Base-by-base conservation (phyloP, 1,140 invertebrate genomes). In the Brachionus manjavacas region DNA sequence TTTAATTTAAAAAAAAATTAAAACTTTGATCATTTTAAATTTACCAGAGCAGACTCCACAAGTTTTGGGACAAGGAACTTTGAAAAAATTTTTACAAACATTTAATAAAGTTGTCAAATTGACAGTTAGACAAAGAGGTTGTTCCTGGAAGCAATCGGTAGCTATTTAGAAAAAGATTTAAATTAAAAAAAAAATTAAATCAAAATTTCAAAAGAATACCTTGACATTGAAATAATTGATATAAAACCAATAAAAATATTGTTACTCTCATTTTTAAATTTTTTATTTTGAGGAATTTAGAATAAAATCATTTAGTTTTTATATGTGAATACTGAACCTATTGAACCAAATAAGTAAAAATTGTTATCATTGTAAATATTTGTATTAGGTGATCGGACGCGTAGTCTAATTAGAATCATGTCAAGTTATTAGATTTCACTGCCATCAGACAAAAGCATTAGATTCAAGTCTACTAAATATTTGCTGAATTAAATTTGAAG, bases 31-130 rank as follows among this genome's bases (percentile, higher is more conserved):
- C 14, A 31, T 55, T 20, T 55, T 20, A 1, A 14, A 55, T 14
- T 41, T 80, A 80, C 76, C 28, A 12, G 79, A 52, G 14, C 79
- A 81, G 3, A 68, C 64, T 43, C 79, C 79, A 64, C 79, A 81
- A 14, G 52, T 81, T n/a, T 68, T 52, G 9, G 79, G 79, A 68
- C 79, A 81, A 64, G 79, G 79, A 23, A 81, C 52, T 64, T 55
- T 60, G 41, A 81, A 81, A 68, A 81, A 81, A 25, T 64, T 43
- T 46, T 35, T 81, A 20, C 79, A 81, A 31, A 81, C 79, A 60
- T 39, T 64, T 39, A 81, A 55, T 14, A 81, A 64, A 16, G 79
- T 81, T 23, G 79, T 81, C 20, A 81, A 81, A 25, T 81, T 81
- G 23, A 81, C 79, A 60, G 79, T 43, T 2, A 60, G 20, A 35